A percentile compares a stretch with the other conserved stretches of the same genome.
Evolutionary conservation across 1,140 invertebrate species (phyloP).

Genomic region (Lasioglossum baleicum): DNA sequence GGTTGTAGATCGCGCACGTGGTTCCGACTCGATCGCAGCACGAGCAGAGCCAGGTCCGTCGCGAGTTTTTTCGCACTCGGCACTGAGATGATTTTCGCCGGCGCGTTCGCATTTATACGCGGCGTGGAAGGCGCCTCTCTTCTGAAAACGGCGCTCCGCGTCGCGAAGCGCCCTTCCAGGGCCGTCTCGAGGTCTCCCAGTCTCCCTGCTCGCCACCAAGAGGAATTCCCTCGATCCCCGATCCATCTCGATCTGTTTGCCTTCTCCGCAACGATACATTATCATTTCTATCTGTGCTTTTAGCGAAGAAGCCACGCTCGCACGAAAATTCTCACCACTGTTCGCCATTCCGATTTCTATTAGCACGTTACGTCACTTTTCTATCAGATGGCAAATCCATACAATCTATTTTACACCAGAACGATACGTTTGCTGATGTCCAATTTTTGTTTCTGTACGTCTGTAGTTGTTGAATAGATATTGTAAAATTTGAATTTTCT

Average conservation of each 20-base stretch:
- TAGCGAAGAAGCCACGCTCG: too few species aligned
- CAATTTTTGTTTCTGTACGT: too few species aligned
- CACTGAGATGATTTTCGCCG: constrained; percentile 65
- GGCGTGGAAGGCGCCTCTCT: constrained; percentile 25
- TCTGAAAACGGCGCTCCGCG: constrained; percentile 40
- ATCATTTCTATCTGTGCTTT: too few species aligned
- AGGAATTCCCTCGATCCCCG: not conserved
- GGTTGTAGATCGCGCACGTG: not conserved
- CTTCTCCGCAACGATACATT: not conserved
- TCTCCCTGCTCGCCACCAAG: not conserved
- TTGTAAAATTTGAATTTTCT: too few species aligned
- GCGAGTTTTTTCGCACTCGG: constrained; percentile 52
- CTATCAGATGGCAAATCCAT: too few species aligned
- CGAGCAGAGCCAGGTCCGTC: constrained; percentile 6
- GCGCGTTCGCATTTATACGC: constrained; percentile 63
- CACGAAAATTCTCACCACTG: too few species aligned
- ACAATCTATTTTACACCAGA: too few species aligned
- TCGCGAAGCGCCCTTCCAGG: constrained; percentile 43
- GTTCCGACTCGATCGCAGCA: not conserved
- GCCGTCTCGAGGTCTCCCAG: constrained; percentile 38
- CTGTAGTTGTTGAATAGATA: too few species aligned
- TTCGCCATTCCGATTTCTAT: too few species aligned
- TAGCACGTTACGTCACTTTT: too few species aligned
- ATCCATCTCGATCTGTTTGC: not conserved
- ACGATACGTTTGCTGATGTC: too few species aligned